These are phyloP conservation scores for Musca domestica DNA, from an alignment of 1,140 invertebrate genomes.

Conservation along the genomic window DNA sequence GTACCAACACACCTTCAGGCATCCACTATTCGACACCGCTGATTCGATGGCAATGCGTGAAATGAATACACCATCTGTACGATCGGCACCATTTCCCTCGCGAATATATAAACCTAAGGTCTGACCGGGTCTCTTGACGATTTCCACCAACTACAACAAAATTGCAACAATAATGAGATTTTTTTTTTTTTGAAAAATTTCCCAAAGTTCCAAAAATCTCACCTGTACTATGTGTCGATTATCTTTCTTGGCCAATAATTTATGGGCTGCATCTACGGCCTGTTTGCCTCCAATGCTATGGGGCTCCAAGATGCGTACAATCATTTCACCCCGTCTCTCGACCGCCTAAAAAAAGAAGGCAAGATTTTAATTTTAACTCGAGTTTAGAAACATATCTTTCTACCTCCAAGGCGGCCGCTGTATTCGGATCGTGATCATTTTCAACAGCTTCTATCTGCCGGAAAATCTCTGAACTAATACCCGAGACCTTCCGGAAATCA, in stretches of 20 bases:
- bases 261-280: conserved; percentile 78
- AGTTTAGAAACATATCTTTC: conserved; percentile 26
- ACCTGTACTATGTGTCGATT: conserved; percentile 62
- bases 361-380: conserved; percentile 3
- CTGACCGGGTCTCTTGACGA: conserved; percentile 98
- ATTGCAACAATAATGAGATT: too few relatives aligned
- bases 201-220: conserved; percentile 19
- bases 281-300: conserved; percentile 75
- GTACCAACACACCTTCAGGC: conserved; percentile 69
- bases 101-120: conserved; percentile 97
- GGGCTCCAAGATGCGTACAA: conserved; percentile 84
- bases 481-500: conserved; percentile 86
- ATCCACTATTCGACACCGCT: conserved; percentile 93
- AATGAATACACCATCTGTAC: conserved; percentile 95
- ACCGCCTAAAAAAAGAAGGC: conserved; percentile 63
- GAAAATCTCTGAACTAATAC: conserved; percentile 93
- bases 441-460: conserved; percentile 93
- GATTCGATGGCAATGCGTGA: conserved; percentile 96
- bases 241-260: conserved; percentile 66
- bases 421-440: conserved; percentile 90
- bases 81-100: conserved; percentile 91
- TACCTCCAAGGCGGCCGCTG: conserved; percentile 81
- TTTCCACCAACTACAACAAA: conserved; percentile 88
- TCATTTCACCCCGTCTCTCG: conserved; percentile 90
- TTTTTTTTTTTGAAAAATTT: too few relatives aligned